These are phyloP conservation scores for Labrus mixtus DNA, from an alignment of 2,113 vertebrate species.

Conservation along the genomic window DNA sequence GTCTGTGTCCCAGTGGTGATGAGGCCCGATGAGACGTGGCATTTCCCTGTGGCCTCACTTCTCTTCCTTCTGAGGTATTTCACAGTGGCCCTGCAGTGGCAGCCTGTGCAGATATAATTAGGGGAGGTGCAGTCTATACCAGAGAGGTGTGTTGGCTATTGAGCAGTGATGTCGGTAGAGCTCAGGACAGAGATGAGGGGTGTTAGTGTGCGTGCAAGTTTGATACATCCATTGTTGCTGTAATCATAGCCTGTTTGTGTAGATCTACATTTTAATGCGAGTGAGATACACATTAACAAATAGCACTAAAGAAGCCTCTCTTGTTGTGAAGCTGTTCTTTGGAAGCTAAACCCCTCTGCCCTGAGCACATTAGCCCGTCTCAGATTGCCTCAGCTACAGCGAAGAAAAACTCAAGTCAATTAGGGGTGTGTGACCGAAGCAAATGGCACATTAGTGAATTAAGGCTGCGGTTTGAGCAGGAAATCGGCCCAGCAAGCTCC, in stretches of 20 bases:
- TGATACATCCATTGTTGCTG: slow-evolving; percentile 16
- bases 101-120: slow-evolving; percentile 77
- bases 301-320: slow-evolving; percentile 8
- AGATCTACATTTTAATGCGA: background rate
- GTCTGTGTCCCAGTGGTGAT: slow-evolving; percentile 17
- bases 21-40: slow-evolving; percentile 48
- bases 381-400: slow-evolving; percentile 69
- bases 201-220: slow-evolving; percentile 12
- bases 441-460: slow-evolving; percentile 85
- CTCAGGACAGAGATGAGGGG: slow-evolving; percentile 1
- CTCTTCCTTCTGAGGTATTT: slow-evolving; percentile 81
- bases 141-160: slow-evolving; percentile 68
- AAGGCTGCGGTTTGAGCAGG: slow-evolving; percentile 81
- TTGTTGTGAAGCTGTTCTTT: slow-evolving; percentile 12
- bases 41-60: slow-evolving; percentile 73
- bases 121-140: slow-evolving; percentile 72
- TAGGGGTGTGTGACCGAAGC: slow-evolving; percentile 80
- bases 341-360: slow-evolving; percentile 52
- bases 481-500: slow-evolving; percentile 72
- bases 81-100: slow-evolving; percentile 74
- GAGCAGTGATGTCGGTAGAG: slow-evolving; percentile 60
- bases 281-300: slow-evolving; percentile 28
- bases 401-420: slow-evolving; percentile 76
- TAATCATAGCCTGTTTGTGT: slow-evolving; percentile 8
- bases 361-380: slow-evolving; percentile 75